Evolutionary conservation across 2,113 vertebrate species (phyloP).

Genomic region (Eira barbara): DNA sequence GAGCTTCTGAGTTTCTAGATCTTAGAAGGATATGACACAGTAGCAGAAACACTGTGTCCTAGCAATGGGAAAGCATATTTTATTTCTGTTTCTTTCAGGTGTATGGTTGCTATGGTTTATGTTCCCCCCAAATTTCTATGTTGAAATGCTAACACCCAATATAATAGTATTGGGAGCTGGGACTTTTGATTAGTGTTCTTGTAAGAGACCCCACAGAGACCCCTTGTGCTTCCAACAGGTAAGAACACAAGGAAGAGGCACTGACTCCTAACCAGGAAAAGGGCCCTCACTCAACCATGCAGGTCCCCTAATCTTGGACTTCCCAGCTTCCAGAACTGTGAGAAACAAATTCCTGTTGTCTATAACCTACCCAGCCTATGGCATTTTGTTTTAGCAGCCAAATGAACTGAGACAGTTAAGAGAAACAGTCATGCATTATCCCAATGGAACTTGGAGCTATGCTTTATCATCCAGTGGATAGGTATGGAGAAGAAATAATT

Average conservation of each 20-base stretch:
- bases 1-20: background rate
- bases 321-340: background rate
- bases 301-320: background rate
- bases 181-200: background rate
- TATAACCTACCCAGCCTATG: background rate
- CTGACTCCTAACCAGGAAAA: background rate
- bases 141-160: background rate
- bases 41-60: background rate
- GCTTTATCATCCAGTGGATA: background rate
- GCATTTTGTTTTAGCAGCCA: background rate
- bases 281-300: background rate
- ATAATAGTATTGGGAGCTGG: background rate
- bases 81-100: background rate
- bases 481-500: background rate
- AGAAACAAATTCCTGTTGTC: background rate
- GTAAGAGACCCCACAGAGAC: background rate
- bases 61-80: background rate
- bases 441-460: background rate
- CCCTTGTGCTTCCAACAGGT: background rate
- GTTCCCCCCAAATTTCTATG: background rate
- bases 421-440: background rate
- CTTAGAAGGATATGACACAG: background rate
- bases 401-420: background rate
- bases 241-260: background rate
- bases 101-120: background rate